Evolutionary conservation across 2,888 invertebrate species (phyloP), one percentile per base, ranked within the genome.

Genomic region (Deilephila porcellus): DNA sequence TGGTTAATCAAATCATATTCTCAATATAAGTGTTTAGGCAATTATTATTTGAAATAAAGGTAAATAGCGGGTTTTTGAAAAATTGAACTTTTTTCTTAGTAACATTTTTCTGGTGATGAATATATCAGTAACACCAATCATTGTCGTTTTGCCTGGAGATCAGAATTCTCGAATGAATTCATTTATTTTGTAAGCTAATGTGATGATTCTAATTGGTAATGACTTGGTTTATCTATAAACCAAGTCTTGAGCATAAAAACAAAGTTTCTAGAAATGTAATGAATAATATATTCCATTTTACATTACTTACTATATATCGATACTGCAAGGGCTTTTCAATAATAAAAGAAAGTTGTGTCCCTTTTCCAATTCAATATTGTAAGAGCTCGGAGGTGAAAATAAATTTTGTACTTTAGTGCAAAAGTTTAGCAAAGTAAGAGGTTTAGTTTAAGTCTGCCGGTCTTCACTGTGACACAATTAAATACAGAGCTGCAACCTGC

Each of bases 291-390:
- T 11, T 45, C 14, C 3, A 52, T 14, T 25, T 25, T 67, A 14
- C 14, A 17, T 52, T 52, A 17, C 6, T 14, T 5, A 25, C 7
- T 14, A 6, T 8, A 56, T 56, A n/a, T 1, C 7, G 25, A 67
- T 52, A 52, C 17, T 25, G 25, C 25, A 67, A 52, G 37, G 52
- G 17, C 52, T 67, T 52, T 67, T 67, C 67, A 52, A 67, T 67
- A 67, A 67, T n/a, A 11, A 45, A 20, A 64, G 17, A 52, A 52
- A 52, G 63, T 37, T 8, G 34, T n/a, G 37, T 63, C 52, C 25
- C 5, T 5, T n/a, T 67, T 45, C 17, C 67, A 67, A 52, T 52
- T 52, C 20, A 67, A 67, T 67, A 67, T 17, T 25, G 52, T 52
- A 5, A 67, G 6, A 67, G 67, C 25, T 20, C 7, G 56, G n/a